phyloP scores from a whole-genome alignment of 2,113 vertebrate genomes.

The Neomonachus schauinslandi region DNA sequence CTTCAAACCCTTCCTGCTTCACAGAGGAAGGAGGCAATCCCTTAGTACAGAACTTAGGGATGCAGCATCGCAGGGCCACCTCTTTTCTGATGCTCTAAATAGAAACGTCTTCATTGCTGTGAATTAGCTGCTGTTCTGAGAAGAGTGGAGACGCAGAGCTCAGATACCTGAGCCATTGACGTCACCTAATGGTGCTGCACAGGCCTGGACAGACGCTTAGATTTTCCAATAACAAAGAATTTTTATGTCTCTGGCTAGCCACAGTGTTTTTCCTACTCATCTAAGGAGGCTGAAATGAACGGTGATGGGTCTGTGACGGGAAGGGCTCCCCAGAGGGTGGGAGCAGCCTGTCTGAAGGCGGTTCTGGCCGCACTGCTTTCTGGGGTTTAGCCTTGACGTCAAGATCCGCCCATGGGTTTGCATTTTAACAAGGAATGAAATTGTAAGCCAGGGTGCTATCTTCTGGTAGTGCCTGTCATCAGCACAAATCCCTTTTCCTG shows the following conservation, averaged over 20 bases:
- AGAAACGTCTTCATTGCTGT: slow-evolving; percentile 42
- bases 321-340: not conserved
- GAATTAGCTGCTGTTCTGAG: slow-evolving; percentile 63
- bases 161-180: slow-evolving; percentile 59
- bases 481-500: not conserved
- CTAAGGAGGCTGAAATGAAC: not conserved
- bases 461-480: not conserved
- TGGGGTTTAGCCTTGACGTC: slow-evolving; percentile 53
- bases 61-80: not conserved
- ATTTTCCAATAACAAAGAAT: slow-evolving; percentile 68
- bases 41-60: not conserved
- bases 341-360: not conserved
- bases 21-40: not conserved
- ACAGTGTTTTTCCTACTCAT: not conserved
- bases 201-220: slow-evolving; percentile 60
- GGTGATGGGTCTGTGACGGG: not conserved
- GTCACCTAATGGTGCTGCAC: slow-evolving; percentile 64
- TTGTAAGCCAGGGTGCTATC: slow-evolving; percentile 13
- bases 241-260: slow-evolving; percentile 45
- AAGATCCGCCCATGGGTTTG: not conserved
- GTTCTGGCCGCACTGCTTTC: not conserved
- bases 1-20: not conserved
- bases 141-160: slow-evolving; percentile 30
- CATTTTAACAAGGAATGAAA: slow-evolving; percentile 20
- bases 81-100: slow-evolving; percentile 53